phyloP scores from a whole-genome alignment of 2,888 invertebrate species.

The Argyresthia albistria region DNA sequence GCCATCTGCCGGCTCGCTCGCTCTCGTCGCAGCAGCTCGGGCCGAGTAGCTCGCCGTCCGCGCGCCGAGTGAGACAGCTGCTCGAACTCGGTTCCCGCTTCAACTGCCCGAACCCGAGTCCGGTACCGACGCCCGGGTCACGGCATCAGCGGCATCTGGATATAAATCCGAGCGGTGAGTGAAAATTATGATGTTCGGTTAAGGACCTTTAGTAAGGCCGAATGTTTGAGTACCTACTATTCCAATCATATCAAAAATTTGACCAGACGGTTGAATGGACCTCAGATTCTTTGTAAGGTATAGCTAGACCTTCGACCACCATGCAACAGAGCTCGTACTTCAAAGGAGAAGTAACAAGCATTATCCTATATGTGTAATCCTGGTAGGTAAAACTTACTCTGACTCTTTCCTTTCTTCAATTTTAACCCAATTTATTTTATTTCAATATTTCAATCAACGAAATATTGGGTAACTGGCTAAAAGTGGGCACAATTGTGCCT shows the following conservation, averaged over 20 bases:
- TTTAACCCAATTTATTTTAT: background rate
- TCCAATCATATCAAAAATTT: no score
- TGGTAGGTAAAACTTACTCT: no score
- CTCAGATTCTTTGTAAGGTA: no score
- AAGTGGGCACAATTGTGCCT: no score
- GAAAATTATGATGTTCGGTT: background rate
- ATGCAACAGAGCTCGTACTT: no score
- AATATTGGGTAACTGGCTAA: background rate
- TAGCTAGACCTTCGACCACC: no score
- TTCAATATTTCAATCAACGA: background rate
- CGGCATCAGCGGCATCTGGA: conserved; percentile 86
- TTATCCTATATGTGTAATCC: no score
- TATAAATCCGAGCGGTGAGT: conserved; percentile 88
- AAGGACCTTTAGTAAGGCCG: no score
- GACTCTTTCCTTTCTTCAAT: background rate
- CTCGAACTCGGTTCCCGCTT: conserved; percentile 77
- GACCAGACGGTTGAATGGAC: no score
- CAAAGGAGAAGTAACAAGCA: no score
- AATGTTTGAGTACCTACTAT: no score
- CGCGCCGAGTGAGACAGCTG: conserved; percentile 85
- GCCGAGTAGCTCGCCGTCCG: conserved; percentile 79
- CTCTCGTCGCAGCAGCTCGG: conserved; percentile 81
- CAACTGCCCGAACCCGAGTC: conserved; percentile 78
- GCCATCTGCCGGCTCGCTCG: conserved; percentile 80
- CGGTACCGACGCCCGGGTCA: conserved; percentile 84